Evolutionary conservation across 2,113 vertebrate species (phyloP).

Genomic region (Cinclus mexicanus): DNA sequence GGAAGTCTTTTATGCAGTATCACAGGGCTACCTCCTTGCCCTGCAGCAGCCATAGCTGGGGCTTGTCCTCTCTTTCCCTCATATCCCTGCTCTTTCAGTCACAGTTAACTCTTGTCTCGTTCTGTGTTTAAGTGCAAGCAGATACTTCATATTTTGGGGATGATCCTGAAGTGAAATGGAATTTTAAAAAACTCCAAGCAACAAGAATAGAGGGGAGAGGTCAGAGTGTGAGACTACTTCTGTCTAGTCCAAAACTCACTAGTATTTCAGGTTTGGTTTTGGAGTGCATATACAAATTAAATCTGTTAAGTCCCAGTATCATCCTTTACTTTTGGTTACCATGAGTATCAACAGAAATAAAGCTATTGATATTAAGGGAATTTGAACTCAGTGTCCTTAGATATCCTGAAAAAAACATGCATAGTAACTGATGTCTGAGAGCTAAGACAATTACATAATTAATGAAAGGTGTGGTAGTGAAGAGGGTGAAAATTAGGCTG

Average conservation of each 20-base stretch:
- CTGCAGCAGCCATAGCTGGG: background rate
- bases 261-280: background rate
- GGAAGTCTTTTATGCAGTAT: background rate
- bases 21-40: background rate
- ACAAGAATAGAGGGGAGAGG: too few species aligned
- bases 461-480: background rate
- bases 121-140: background rate
- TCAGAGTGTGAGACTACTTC: background rate
- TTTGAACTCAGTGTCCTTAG: background rate
- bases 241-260: background rate
- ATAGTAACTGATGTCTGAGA: background rate
- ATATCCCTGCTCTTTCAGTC: background rate
- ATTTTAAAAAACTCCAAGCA: background rate
- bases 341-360: background rate
- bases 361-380: background rate
- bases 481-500: background rate
- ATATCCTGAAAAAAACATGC: background rate
- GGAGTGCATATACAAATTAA: background rate
- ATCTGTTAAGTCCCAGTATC: background rate
- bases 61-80: background rate
- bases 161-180: background rate
- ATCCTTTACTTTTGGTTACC: background rate
- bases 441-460: background rate
- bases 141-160: background rate
- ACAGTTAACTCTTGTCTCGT: background rate